A percentile compares a stretch with the other conserved stretches of the same genome.
phyloP scores from a whole-genome alignment of 2,888 invertebrate species.

The Conistra vaccinii region DNA sequence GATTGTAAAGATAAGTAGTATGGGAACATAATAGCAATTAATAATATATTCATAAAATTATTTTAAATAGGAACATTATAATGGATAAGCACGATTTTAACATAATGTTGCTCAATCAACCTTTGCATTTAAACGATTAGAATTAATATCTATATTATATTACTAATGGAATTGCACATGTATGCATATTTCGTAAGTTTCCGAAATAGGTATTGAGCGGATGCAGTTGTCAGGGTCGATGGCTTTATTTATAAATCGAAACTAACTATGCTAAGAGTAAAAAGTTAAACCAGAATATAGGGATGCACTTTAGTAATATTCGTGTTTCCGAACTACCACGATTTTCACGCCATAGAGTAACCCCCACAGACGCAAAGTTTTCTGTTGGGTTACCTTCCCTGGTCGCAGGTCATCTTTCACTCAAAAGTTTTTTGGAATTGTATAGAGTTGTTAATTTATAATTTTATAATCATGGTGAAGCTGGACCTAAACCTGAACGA shows the following conservation, averaged over 20 bases:
- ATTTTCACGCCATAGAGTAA: neutral
- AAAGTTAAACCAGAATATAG: neutral
- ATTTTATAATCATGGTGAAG: neutral
- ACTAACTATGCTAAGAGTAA: neutral
- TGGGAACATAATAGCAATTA: no score
- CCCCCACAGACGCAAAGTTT: neutral
- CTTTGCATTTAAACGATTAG: constrained; percentile 34
- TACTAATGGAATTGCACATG: constrained; percentile 9
- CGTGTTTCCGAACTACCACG: neutral
- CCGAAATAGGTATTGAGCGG: constrained; percentile 17
- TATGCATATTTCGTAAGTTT: constrained; percentile 16
- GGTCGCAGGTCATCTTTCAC: no score
- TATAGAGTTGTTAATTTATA: neutral
- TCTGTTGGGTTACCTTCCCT: no score
- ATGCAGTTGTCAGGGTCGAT: constrained; percentile 28
- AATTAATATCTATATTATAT: constrained; percentile 33
- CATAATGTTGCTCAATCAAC: constrained; percentile 35
- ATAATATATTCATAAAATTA: neutral
- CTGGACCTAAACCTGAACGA: no score
- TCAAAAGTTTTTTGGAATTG: neutral
- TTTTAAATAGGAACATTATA: neutral
- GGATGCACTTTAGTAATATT: neutral
- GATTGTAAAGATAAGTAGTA: no score
- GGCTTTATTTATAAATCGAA: neutral
- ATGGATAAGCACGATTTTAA: constrained; percentile 20